Conservation (phyloP, 2,888 invertebrate species). For the Listrodromus nycthemerus region DNA sequence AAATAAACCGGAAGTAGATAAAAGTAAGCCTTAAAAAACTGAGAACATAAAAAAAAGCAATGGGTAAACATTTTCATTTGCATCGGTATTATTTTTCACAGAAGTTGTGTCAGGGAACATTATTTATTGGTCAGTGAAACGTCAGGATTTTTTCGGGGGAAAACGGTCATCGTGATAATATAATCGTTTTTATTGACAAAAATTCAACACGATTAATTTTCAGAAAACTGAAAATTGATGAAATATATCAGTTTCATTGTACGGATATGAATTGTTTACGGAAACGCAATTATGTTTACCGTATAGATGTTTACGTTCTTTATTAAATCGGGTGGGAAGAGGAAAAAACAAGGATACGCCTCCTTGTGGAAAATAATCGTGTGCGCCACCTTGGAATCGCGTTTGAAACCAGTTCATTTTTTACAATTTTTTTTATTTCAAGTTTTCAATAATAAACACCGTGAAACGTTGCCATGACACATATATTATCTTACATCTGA, state of each 20-base stretch:
- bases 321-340: slow-evolving; percentile 25
- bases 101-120: too few relatives aligned
- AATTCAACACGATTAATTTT: neutral
- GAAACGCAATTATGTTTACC: slow-evolving; percentile 11
- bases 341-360: neutral
- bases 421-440: neutral
- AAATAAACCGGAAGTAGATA: too few relatives aligned
- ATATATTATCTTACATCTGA: neutral
- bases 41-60: too few relatives aligned
- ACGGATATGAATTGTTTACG: neutral
- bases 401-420: neutral
- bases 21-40: too few relatives aligned
- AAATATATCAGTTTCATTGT: neutral
- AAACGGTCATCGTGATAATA: too few relatives aligned
- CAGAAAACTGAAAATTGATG: neutral
- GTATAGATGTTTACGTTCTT: slow-evolving; percentile 6
- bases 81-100: too few relatives aligned
- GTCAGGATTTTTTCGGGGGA: too few relatives aligned
- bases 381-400: neutral
- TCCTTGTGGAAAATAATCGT: neutral
- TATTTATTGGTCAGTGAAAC: too few relatives aligned
- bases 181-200: too few relatives aligned
- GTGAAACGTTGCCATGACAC: slow-evolving; percentile 11
- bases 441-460: neutral
- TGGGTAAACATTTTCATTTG: too few relatives aligned